Evolutionary conservation across 2,888 invertebrate genomes (phyloP).

Genomic region (Conops quadrifasciatus): DNA sequence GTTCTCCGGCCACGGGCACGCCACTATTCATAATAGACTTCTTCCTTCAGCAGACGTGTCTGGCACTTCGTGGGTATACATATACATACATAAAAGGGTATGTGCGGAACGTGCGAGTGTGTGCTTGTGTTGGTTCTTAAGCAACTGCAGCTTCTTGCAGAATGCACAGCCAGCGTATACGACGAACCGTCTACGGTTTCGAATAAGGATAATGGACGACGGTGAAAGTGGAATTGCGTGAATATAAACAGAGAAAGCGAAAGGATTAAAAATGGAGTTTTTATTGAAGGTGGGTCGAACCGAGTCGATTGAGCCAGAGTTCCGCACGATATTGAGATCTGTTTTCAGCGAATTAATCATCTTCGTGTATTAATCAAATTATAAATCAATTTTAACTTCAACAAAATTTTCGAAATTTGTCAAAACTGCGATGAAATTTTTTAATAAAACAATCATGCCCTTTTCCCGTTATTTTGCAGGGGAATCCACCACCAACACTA

Average conservation of each 20-base stretch:
- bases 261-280: slow-evolving; percentile 16
- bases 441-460: no score
- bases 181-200: neutral
- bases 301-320: no score
- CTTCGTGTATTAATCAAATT: neutral
- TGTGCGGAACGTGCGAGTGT: neutral
- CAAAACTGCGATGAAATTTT: neutral
- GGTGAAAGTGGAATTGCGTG: slow-evolving; percentile 20
- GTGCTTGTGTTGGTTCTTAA: slow-evolving; percentile 15
- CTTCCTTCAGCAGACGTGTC: slow-evolving; percentile 30
- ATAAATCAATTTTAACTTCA: neutral
- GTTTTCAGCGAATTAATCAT: neutral
- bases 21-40: slow-evolving; percentile 16
- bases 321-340: no score
- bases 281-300: no score
- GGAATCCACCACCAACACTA: no score
- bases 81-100: slow-evolving; percentile 19
- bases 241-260: slow-evolving; percentile 26
- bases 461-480: no score
- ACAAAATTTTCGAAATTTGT: no score
- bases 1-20: slow-evolving; percentile 3
- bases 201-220: neutral
- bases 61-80: neutral
- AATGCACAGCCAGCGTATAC: neutral
- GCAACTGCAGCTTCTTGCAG: slow-evolving; percentile 13